Conservation (phyloP, 2,113 vertebrate genomes). For the Antennarius striatus region DNA sequence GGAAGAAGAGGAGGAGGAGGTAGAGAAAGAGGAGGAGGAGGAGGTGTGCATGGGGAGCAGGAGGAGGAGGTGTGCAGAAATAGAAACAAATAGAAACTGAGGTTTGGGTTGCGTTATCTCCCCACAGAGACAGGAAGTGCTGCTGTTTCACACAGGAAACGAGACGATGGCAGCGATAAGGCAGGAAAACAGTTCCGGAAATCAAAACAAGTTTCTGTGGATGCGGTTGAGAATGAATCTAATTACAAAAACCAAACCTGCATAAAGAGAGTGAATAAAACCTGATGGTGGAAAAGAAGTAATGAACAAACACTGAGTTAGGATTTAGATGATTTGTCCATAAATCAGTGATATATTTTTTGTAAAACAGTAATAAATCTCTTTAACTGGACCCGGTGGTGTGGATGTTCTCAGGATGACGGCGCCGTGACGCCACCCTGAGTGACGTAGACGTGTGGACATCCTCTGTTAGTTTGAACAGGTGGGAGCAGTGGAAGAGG, state of each 20-base stretch:
- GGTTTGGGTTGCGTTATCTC: constrained; percentile 36
- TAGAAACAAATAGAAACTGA: constrained; percentile 2
- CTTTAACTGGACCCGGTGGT: neutral
- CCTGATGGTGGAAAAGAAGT: no score
- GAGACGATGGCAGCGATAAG: constrained; percentile 52
- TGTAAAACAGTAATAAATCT: neutral
- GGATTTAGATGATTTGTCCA: no score
- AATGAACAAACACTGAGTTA: no score
- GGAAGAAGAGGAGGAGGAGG: neutral
- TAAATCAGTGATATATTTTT: no score
- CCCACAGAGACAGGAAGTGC: constrained; percentile 60
- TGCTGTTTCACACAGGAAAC: constrained; percentile 47
- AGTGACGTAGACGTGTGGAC: constrained; percentile 18
- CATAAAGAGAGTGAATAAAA: no score
- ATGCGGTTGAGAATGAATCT: neutral
- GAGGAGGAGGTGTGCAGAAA: neutral
- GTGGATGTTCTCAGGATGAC: constrained; percentile 6
- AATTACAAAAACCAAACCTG: neutral
- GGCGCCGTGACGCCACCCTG: neutral
- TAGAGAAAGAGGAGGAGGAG: neutral
- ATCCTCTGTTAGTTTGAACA: constrained; percentile 41
- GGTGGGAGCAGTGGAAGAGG: constrained; percentile 30
- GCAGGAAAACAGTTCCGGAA: constrained; percentile 42
- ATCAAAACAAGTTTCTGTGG: constrained; percentile 33
- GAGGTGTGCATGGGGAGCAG: neutral